phyloP scores from a whole-genome alignment of 2,888 invertebrate species.

The Agonopterix alstromeriana region DNA sequence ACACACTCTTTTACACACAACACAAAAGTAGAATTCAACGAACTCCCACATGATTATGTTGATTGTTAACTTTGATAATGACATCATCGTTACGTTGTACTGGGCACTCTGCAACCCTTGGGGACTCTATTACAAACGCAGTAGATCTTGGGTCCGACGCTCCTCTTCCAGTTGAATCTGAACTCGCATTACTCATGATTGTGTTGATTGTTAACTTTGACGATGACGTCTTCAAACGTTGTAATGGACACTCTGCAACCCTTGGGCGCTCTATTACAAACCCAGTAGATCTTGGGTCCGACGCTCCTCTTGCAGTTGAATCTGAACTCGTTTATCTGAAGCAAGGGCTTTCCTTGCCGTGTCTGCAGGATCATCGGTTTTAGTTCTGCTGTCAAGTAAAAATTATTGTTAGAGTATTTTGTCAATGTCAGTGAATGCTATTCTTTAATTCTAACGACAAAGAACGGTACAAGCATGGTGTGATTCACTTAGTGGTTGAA shows the following conservation, averaged over 20 bases:
- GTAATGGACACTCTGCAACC: conserved; percentile 16
- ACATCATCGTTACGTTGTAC: too few species aligned
- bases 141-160: conserved; percentile 13
- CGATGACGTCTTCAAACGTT: conserved; percentile 11
- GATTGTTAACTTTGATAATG: conserved; percentile 8
- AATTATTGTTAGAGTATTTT: too few species aligned
- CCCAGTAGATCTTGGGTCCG: conserved; percentile 17
- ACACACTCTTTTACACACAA: too few species aligned
- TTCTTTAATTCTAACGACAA: too few species aligned
- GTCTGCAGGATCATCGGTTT: too few species aligned
- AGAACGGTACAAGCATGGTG: too few species aligned
- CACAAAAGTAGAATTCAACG: too few species aligned
- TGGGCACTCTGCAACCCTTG: conserved; percentile 14
- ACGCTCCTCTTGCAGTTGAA: conserved; percentile 29
- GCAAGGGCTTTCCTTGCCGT: conserved; percentile 25
- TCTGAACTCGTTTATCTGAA: conserved; percentile 20
- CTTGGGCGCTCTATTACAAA: conserved; percentile 19
- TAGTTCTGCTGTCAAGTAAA: too few species aligned
- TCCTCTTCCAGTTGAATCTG: conserved; percentile 30
- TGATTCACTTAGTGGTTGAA: too few species aligned
- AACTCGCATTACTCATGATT: conserved; percentile 9
- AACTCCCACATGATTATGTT: conserved; percentile 12
- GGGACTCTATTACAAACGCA: conserved; percentile 24
- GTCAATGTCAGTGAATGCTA: too few species aligned
- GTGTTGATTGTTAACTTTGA: conserved; percentile 10